Percentiles rank a stretch among this genome's conserved stretches.
Conservation (phyloP, 2,888 invertebrate genomes). For the Drosophila macrothrix region DNA sequence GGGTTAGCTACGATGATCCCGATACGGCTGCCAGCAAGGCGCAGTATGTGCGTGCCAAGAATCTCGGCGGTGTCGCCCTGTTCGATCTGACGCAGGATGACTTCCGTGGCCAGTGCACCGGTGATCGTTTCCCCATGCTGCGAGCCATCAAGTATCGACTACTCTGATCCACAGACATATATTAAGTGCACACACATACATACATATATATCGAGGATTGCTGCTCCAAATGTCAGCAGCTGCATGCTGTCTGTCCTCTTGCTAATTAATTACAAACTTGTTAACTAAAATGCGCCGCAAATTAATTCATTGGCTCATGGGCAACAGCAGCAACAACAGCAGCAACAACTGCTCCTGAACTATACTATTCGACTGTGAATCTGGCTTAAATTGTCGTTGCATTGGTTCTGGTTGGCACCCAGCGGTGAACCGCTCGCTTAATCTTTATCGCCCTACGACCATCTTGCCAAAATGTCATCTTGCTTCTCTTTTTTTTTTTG, state of each 20-base stretch:
- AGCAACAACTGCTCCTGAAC: background rate
- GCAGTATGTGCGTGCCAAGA: constrained; percentile 89
- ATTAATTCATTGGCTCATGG: constrained; percentile 72
- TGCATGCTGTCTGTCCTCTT: constrained; percentile 40
- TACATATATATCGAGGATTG: background rate
- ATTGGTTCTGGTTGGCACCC: constrained; percentile 74
- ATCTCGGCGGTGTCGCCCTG: constrained; percentile 91
- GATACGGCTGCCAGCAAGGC: constrained; percentile 93
- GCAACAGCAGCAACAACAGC: background rate
- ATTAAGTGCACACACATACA: constrained; percentile 2
- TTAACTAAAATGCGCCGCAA: constrained; percentile 74
- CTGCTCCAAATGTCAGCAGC: constrained; percentile 46
- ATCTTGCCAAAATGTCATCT: constrained; percentile 77
- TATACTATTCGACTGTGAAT: constrained; percentile 25
- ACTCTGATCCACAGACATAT: constrained; percentile 44
- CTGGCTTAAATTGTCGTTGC: constrained; percentile 73
- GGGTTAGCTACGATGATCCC: constrained; percentile 93
- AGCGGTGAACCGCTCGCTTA: constrained; percentile 48
- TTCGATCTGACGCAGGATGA: constrained; percentile 92
- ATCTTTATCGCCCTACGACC: constrained; percentile 66
- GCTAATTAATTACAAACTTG: constrained; percentile 82
- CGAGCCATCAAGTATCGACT: constrained; percentile 90
- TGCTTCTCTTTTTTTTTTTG: constrained; percentile 14
- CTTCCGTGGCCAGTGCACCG: constrained; percentile 92
- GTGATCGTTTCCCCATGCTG: constrained; percentile 92